Evolutionary conservation across 37 sponge, comb jelly and placozoan species (phyloP).

Genomic region (Haliclona indistincta): DNA sequence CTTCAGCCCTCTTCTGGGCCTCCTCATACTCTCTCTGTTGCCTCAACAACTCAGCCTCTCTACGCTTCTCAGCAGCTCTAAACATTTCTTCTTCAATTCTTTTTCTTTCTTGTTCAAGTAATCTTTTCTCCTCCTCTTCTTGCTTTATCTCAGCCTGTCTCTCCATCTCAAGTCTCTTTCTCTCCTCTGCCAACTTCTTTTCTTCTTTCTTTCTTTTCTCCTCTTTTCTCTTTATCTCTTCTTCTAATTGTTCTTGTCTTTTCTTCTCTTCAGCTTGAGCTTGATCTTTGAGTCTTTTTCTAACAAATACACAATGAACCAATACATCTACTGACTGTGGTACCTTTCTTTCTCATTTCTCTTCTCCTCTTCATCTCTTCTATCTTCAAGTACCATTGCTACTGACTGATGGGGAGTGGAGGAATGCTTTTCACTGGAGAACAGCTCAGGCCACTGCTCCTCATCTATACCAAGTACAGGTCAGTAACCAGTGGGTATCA

Average conservation of each 20-base stretch:
- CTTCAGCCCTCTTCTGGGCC: background rate
- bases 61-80: background rate
- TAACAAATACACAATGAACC: too few relatives aligned
- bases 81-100: background rate
- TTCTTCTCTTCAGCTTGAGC: background rate
- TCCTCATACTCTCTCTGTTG: constrained; percentile 7
- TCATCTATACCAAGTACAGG: too few relatives aligned
- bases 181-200: too few relatives aligned
- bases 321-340: too few relatives aligned
- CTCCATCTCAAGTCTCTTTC: constrained; percentile 8
- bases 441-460: constrained; percentile 59
- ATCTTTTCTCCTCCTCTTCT: background rate
- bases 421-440: background rate
- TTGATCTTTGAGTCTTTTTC: too few relatives aligned
- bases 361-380: constrained; percentile 5
- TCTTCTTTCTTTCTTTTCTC: constrained; percentile 22
- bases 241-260: background rate
- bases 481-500: too few relatives aligned
- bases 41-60: too few relatives aligned
- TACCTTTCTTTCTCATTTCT: background rate
- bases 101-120: background rate
- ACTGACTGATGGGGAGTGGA: too few relatives aligned
- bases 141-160: background rate
- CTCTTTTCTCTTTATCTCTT: constrained; percentile 1
- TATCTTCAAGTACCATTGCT: too few relatives aligned